A percentile compares a stretch with the other conserved stretches of the same genome.
These are phyloP conservation scores for Caenorhabditis drosophilae DNA, from an alignment of 2,888 invertebrate genomes.

Conservation along the genomic window DNA sequence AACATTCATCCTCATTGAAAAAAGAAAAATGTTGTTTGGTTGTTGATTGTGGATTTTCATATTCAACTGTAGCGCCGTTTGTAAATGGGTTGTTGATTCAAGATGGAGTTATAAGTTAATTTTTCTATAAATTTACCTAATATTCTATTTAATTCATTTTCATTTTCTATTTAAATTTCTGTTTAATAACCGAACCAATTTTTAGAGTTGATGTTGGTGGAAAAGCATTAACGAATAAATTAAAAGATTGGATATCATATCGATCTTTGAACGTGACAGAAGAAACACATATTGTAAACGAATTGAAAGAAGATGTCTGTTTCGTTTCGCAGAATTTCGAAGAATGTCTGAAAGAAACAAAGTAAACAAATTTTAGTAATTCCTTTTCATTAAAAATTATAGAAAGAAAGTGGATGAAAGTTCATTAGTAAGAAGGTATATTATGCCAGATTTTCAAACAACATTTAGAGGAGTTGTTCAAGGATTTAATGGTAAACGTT, in stretches of 20 bases:
- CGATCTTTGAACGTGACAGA: slow-evolving; percentile 82
- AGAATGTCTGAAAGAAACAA: slow-evolving; percentile 77
- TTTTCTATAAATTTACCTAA: no score
- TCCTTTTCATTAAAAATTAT: no score
- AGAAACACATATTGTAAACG: slow-evolving; percentile 73
- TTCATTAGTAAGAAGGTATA: slow-evolving; percentile 78
- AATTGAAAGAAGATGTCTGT: slow-evolving; percentile 95
- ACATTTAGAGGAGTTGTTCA: slow-evolving; percentile 36
- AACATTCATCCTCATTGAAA: slow-evolving; percentile 70
- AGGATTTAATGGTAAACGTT: slow-evolving; percentile 10
- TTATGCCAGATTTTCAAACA: slow-evolving; percentile 89
- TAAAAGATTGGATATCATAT: slow-evolving; percentile 96
- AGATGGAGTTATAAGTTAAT: slow-evolving; percentile 53
- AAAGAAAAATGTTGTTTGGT: slow-evolving; percentile 78
- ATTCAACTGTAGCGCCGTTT: slow-evolving; percentile 91
- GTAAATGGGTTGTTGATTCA: slow-evolving; percentile 75
- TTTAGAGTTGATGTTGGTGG: slow-evolving; percentile 89
- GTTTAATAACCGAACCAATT: slow-evolving; percentile 66
- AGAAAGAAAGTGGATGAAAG: slow-evolving; percentile 23
- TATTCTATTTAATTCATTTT: no score
- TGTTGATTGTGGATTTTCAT: slow-evolving; percentile 93
- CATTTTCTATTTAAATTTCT: not conserved
- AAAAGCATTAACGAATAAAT: slow-evolving; percentile 92
- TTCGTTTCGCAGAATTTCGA: slow-evolving; percentile 86
- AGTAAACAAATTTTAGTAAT: no score